Base-by-base conservation (phyloP, 2,113 vertebrate species). In the Mellivora capensis region DNA sequence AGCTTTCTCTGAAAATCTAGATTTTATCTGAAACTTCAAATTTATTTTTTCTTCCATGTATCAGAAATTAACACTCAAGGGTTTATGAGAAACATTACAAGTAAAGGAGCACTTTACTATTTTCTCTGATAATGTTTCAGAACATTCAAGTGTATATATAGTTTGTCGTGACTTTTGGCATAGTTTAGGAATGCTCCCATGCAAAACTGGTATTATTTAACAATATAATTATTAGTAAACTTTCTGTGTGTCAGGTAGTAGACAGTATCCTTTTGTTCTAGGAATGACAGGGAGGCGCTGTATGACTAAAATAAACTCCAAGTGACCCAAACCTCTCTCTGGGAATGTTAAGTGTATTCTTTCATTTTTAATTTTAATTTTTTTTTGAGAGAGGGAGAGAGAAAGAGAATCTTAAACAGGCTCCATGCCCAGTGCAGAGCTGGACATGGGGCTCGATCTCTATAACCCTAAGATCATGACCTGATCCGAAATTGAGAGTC, bases 161-260 rank as follows among this genome's bases (percentile, higher is more conserved):
- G 74, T 93, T 91, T 96, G 37, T 86, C 6, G 37, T 83, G n/a
- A 12, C 5, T 95, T 96, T 82, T 90, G 82, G 61, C 47, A 61
- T 39, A 67, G n/a, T 86, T 94, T 76, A 82, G 44, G 8, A 93
- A n/a, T 54, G 29, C n/a, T 90, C 31, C 20, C 81, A 18, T 27
- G 37, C 14, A 67, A 44, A 12, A 11, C 86, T 91, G 76, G 79
- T 54, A 44, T 62, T 84, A 84, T 11, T 91, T 92, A 94, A 52
- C 64, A 86, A 85, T 88, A 52, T 27, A 54, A 74, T 84, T 80
- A 47, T 4, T 64, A 76, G 37, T n/a, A 71, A 80, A 31, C 29
- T 54, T 87, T 84, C 67, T 87, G 3, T 72, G 5, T 79, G 15
- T 61, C 29, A 42, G 12, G 31, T 64, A 92, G 39, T 72, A 85